Conservation (phyloP, 2,113 vertebrate species). For the Odocoileus virginianus region DNA sequence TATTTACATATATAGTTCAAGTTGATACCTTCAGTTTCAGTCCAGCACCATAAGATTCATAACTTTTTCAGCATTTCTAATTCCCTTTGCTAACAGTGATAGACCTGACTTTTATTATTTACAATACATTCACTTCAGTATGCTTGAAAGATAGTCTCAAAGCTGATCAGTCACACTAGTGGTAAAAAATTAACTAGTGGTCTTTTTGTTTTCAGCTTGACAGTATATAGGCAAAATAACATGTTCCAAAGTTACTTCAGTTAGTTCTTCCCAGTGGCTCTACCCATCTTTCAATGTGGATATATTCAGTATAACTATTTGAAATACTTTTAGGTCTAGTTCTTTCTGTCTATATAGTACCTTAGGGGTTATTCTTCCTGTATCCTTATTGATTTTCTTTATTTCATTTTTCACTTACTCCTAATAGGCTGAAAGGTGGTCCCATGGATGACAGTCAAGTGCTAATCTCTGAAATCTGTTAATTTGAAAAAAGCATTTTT, state of each 20-base stretch:
- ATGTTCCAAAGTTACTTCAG: not conserved
- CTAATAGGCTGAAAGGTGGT: not conserved
- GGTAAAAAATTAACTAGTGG: not conserved
- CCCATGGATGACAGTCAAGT: not conserved
- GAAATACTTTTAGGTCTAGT: not conserved
- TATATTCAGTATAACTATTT: not conserved
- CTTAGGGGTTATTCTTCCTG: not conserved
- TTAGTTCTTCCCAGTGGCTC: not conserved
- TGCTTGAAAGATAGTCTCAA: not conserved
- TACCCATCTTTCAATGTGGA: not conserved
- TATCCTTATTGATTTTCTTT: not conserved
- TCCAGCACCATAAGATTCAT: not conserved
- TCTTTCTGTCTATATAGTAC: not conserved
- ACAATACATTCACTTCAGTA: not conserved
- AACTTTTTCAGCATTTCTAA: not conserved
- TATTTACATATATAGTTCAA: not conserved
- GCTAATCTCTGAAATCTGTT: not conserved
- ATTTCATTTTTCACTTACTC: not conserved
- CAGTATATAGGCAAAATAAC: not conserved
- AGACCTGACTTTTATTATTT: not conserved
- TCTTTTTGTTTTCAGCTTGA: not conserved
- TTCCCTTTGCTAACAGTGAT: not conserved
- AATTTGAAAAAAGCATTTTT: not conserved
- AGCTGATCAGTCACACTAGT: not conserved
- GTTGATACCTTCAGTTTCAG: not conserved